Evolutionary conservation across 2,888 invertebrate species (phyloP).

Genomic region (Trachelus troglodyta): DNA sequence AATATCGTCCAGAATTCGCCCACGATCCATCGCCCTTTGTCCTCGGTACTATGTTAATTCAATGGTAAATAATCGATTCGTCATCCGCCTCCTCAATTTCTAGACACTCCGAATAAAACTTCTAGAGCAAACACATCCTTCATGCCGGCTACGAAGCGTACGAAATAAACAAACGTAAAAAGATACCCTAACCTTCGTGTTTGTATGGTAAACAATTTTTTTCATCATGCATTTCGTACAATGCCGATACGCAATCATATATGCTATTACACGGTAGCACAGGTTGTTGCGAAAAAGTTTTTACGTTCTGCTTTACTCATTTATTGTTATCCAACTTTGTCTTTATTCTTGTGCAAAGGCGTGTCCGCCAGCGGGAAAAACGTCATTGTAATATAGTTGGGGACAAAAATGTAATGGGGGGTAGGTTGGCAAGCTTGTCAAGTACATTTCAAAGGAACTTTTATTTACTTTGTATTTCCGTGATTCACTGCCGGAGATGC

Average conservation of each 20-base stretch:
- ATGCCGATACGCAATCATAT: neutral
- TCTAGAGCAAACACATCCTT: neutral
- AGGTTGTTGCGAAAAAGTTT: neutral
- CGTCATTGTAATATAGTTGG: neutral
- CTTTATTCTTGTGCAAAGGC: neutral
- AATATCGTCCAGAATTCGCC: conserved; percentile 11
- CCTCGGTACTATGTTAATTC: conserved; percentile 9
- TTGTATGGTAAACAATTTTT: neutral
- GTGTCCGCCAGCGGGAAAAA: neutral
- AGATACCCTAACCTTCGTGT: neutral
- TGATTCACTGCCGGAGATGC: conserved; percentile 10
- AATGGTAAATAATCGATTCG: conserved; percentile 15
- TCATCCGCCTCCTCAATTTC: conserved; percentile 1
- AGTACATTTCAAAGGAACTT: conserved; percentile 9
- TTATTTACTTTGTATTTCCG: conserved; percentile 7
- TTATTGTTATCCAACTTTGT: neutral
- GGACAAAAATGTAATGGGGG: neutral
- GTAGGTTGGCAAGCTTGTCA: neutral
- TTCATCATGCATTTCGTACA: neutral
- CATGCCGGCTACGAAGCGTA: neutral
- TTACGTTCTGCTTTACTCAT: neutral
- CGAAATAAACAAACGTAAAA: neutral
- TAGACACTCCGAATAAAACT: neutral
- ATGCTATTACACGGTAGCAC: neutral
- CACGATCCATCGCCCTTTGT: neutral